phyloP scores from a whole-genome alignment of 2,888 invertebrate species.

The Diploptera punctata region DNA sequence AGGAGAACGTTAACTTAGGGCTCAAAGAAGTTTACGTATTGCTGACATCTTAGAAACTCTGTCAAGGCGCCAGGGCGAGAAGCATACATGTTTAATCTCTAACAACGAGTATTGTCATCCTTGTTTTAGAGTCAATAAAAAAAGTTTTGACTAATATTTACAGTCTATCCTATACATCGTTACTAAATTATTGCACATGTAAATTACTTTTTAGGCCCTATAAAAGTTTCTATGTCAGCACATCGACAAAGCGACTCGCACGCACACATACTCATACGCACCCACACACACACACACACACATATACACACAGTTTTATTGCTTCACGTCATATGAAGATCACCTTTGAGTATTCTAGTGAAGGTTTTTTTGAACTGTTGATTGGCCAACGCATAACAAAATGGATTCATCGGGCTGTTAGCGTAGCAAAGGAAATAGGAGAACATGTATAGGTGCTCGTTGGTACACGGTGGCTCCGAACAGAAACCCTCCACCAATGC shows the following conservation, averaged over 20 bases:
- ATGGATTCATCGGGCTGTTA: conserved; percentile 98
- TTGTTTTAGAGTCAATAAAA: too few relatives aligned
- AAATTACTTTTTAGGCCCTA: conserved; percentile 2
- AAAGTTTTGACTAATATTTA: too few relatives aligned
- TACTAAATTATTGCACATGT: background rate
- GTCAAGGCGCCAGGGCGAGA: too few relatives aligned
- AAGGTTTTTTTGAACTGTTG: conserved; percentile 99
- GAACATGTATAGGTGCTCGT: conserved; percentile 93
- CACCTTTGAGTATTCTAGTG: conserved; percentile 92
- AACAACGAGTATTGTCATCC: too few relatives aligned
- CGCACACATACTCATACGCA: too few relatives aligned
- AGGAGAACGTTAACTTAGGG: background rate
- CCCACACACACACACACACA: background rate
- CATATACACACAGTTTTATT: conserved; percentile 50
- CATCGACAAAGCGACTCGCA: background rate
- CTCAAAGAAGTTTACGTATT: background rate
- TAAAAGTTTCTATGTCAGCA: conserved; percentile 3
- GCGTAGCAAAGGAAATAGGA: conserved; percentile 98
- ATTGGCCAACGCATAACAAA: conserved; percentile 98
- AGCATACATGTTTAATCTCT: too few relatives aligned
- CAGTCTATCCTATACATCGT: too few relatives aligned
- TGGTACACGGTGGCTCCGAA: conserved; percentile 85
- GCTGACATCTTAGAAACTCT: background rate
- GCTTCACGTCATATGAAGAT: conserved; percentile 85
- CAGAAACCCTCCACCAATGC: conserved; percentile 97